phyloP scores from a whole-genome alignment of 2,113 vertebrate genomes.

The Nycticryphes semicollaris region DNA sequence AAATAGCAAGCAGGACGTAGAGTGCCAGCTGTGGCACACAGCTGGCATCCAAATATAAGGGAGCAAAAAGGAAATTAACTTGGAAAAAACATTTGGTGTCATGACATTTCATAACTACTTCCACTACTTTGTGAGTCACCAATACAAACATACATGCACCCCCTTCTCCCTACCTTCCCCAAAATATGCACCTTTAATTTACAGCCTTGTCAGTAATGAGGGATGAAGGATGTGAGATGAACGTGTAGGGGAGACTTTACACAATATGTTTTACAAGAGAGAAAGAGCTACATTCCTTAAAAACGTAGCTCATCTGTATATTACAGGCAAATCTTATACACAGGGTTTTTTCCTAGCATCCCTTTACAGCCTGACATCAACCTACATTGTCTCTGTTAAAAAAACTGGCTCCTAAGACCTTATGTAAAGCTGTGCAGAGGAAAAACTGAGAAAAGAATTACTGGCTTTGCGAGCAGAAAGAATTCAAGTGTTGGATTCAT shows the following conservation, averaged over 20 bases:
- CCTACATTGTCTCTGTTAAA: neutral
- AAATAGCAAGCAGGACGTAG: neutral
- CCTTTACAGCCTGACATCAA: neutral
- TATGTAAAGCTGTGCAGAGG: neutral
- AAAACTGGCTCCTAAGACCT: neutral
- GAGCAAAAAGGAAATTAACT: neutral
- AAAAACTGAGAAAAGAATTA: neutral
- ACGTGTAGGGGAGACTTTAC: neutral
- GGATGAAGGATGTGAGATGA: neutral
- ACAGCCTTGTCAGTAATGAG: neutral
- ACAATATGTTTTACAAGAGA: neutral
- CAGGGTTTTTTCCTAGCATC: neutral
- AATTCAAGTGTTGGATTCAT: neutral
- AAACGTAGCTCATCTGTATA: neutral
- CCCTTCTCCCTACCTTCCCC: neutral
- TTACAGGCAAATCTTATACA: neutral
- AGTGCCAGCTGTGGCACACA: accelerated
- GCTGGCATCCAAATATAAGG: neutral
- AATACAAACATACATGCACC: neutral
- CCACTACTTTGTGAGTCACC: neutral
- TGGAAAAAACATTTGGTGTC: neutral
- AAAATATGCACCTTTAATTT: neutral
- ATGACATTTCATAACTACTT: neutral
- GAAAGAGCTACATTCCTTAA: neutral
- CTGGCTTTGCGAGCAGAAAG: neutral